Evolutionary conservation across 2,888 invertebrate genomes (phyloP), one percentile per base, ranked within the genome.

Genomic region (Netelia inedita): DNA sequence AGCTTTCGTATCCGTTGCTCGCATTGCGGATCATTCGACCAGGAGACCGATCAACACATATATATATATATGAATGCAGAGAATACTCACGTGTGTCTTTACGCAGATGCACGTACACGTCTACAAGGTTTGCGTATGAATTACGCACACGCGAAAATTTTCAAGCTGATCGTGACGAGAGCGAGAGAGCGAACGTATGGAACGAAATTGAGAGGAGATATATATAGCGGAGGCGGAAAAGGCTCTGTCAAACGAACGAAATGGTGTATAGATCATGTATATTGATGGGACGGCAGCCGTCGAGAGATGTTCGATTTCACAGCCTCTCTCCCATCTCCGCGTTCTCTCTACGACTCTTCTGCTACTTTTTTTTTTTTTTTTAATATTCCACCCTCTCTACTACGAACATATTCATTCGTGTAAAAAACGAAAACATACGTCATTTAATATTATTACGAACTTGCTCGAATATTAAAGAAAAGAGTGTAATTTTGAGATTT

Each of bases 261-360:
- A 89, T 84, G 89, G 87, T 89, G 89, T 90, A 90, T 91, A 91
- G 90, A 91, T 91, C 91, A 90, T 91, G 88, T 91, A 89, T 91
- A 91, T 91, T 91, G 91, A 91, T 91, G 90, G 89, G 89, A 87
- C 83, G 83, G 88, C 89, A 88, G 46, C 46, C 88, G 88, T 88
- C 86, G 89, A 85, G 88, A 88, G 88, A 88, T 41, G 87, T 91
- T 92, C 91, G 91, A 92, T 91, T 91, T 89, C 89, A 86, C 35
- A 35, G 35, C 88, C 87, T 89, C 88, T 88, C 88, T 91, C 66
- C 57, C 46, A 65, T 65, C 43, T 65, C 35, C 65, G 16, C 43
- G 43, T 65, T 63, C 73, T 80, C 35, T 57, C 19, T 57, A 19
- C 11, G 21, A 23, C 59, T 6, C 9, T 9, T n/a, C 6, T 14